These are phyloP conservation scores for Catocala fraxini DNA, from an alignment of 2,888 invertebrate genomes.

Conservation along the genomic window DNA sequence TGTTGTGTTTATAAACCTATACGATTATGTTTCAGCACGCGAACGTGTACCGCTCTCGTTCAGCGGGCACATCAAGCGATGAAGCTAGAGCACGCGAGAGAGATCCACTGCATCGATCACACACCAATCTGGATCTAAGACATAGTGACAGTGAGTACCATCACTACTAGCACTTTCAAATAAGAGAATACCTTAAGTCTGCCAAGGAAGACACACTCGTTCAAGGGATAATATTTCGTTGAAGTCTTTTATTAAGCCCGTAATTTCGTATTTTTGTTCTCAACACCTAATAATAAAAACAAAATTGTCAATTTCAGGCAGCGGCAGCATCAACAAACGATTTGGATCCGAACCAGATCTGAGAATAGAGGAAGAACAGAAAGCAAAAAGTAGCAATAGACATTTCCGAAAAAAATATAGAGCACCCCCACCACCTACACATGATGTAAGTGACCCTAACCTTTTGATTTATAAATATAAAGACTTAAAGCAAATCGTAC, in stretches of 20 bases:
- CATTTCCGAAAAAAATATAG: slow-evolving; percentile 92
- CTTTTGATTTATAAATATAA: background rate
- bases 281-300: background rate
- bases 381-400: slow-evolving; percentile 73
- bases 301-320: slow-evolving; percentile 62
- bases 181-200: background rate
- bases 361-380: slow-evolving; percentile 78
- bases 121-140: slow-evolving; percentile 80
- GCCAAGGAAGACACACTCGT: too few species aligned
- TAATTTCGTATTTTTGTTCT: background rate
- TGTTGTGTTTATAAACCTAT: background rate
- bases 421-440: slow-evolving; percentile 89
- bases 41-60: slow-evolving; percentile 80
- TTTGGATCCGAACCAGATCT: slow-evolving; percentile 93
- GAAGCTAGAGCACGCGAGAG: slow-evolving; percentile 74
- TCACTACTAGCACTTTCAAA: background rate
- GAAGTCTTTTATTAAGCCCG: too few species aligned
- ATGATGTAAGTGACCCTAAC: slow-evolving; percentile 68
- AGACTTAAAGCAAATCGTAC: background rate
- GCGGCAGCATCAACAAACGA: slow-evolving; percentile 79
- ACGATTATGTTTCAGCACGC: slow-evolving; percentile 66
- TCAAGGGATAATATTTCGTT: too few species aligned
- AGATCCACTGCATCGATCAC: slow-evolving; percentile 82
- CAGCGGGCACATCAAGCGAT: slow-evolving; percentile 72
- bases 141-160: slow-evolving; percentile 72